Base-by-base conservation (phyloP, 1,140 invertebrate species). In the Periplaneta americana region DNA sequence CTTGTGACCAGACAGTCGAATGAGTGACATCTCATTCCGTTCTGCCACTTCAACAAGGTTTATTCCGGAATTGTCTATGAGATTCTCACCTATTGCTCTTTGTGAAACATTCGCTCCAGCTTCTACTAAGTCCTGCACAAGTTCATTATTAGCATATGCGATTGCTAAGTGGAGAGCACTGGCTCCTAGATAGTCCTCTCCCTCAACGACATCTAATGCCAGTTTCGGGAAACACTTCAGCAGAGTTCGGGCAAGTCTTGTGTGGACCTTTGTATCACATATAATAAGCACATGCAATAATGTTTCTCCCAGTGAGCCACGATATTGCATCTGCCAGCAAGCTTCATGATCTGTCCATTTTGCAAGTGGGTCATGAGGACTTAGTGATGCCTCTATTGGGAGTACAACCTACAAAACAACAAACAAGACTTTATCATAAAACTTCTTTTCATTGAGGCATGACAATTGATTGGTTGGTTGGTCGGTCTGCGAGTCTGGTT, bases 251-350 rank as follows among this genome's bases (percentile, higher is more conserved):
- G 97, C 98, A 75, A 99, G 91, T 79, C 94, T 88, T 0, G 95
- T 95, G 87, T 97, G 96, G 32, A 94, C 91, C 86, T 95, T 94
- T 0, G 96, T 98, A 88, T 99, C 97, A 86, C 97, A 97, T 81
- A 99, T 98, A 82, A 99, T 97, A 13, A 98, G 91, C 0, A 99
- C 94, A 86, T 99, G 98, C 8, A 99, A 91, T 8, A 99, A 88
- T 6, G 95, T 98, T 89, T 99, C 98, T 0, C 98, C 98, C 0
- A 99, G 89, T 0, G 97, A 96, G 0, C 98, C 98, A 39, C 98
- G 91, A 86, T 98, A 97, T 84, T 98, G 95, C 94, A 99, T 96
- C 87, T 98, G 96, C 98, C 98, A 99, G 86, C 97, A 98, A 0
- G 96, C 96, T 82, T 96, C 94, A 87, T 98, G 96, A 86, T 98